Base-by-base conservation (phyloP, 2,888 invertebrate genomes). In the Dasypogon diadema region DNA sequence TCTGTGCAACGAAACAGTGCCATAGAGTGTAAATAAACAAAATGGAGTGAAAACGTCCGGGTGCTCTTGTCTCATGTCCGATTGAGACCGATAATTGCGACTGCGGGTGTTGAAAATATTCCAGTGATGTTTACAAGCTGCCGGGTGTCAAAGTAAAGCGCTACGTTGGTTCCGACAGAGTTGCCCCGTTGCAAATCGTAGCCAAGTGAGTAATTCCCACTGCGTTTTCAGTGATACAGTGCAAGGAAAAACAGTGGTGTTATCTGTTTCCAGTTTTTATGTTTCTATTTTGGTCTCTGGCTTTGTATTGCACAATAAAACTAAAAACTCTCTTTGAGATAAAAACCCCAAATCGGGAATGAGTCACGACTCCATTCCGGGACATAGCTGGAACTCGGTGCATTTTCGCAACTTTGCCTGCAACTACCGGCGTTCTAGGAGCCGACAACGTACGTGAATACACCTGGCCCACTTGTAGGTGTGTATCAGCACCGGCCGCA, bases 31-130 rank as follows among this genome's bases (percentile, higher is more conserved):
- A 42, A 42, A 42, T 42, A 42, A 42, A 42, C 42, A 42, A 42
- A 42, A 42, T 42, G 42, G 42, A 42, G 8, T 12, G 12, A 6
- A 42, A n/a, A 42, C 42, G 42, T 42, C 12, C 34, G 34, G 34
- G 10, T 5, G 34, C n/a, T 42, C 42, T 12, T 42, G 8, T 42
- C 1, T 42, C 8, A 42, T 42, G 3, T 42, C 12, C 8, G 42
- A n/a, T n/a, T n/a, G n/a, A 42, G n/a, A n/a, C n/a, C 42, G n/a
- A 42, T 42, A 42, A 42, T 42, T 42, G 42, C 42, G 42, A n/a
- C 30, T 42, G 42, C 42, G 42, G 42, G 1, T 1, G 8, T 42
- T 42, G n/a, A 12, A 42, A 42, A 42, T 42, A 42, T 12, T 42
- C 42, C 42, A 42, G 42, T 42, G 42, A 42, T 42, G 42, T 42